phyloP scores from a whole-genome alignment of 2,113 vertebrate genomes.

The Andinoacara biseriatus region DNA sequence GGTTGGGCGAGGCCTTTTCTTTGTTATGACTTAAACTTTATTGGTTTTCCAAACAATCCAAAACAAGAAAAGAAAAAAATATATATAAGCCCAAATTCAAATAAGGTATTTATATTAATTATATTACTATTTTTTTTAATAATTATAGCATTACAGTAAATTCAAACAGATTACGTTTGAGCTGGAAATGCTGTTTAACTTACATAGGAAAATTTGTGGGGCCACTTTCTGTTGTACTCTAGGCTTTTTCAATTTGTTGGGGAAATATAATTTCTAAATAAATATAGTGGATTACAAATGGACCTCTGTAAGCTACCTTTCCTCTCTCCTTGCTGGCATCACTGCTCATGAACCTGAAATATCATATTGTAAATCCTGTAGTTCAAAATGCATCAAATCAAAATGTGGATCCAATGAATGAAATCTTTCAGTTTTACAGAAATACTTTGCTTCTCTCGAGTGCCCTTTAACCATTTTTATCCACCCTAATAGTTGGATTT shows the following conservation, averaged over 20 bases:
- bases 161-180: too few species aligned
- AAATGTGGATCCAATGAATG: background rate
- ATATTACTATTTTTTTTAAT: too few species aligned
- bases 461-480: background rate
- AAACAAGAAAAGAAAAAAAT: too few species aligned
- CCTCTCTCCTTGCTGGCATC: background rate
- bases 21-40: too few species aligned
- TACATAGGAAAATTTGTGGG: too few species aligned
- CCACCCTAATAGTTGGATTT: background rate
- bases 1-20: too few species aligned
- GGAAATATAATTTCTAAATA: background rate
- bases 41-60: too few species aligned
- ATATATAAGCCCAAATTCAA: too few species aligned
- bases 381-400: slow-evolving; percentile 2
- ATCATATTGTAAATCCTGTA: background rate
- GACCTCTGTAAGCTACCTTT: background rate
- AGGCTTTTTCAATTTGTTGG: background rate
- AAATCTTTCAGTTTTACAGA: background rate
- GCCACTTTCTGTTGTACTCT: too few species aligned
- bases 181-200: too few species aligned
- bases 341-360: background rate
- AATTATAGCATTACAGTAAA: too few species aligned
- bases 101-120: too few species aligned
- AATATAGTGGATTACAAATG: background rate
- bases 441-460: background rate